Conservation (phyloP, 2,797 vertebrate species). For the Holocentrus rufus region DNA sequence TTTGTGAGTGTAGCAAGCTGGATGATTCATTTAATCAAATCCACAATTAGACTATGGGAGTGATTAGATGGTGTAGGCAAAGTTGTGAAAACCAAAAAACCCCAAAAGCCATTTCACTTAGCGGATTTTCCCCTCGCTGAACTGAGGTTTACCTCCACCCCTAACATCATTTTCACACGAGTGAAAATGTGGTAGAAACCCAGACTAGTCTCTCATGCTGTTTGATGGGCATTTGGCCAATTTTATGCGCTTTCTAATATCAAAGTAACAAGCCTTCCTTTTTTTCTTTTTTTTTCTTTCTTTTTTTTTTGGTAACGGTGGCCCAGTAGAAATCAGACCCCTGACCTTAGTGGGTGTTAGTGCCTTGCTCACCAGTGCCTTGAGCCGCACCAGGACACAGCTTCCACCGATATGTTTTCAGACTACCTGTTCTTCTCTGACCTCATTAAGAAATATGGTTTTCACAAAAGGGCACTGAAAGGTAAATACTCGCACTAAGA, state of each 20-base stretch:
- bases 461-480: background rate
- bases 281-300: background rate
- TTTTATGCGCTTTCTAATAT: no score
- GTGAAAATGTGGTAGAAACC: background rate
- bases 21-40: background rate
- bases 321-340: background rate
- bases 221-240: background rate
- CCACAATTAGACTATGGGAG: constrained; percentile 13
- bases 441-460: constrained; percentile 11
- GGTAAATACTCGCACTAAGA: background rate
- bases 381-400: background rate
- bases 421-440: constrained; percentile 10
- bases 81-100: constrained; percentile 40
- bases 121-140: constrained; percentile 38
- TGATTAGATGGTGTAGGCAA: constrained; percentile 27
- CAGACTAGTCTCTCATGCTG: background rate
- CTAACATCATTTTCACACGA: constrained; percentile 3
- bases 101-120: constrained; percentile 7
- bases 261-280: background rate
- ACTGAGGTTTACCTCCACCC: constrained; percentile 35
- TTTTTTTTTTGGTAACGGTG: no score
- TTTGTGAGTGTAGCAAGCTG: background rate
- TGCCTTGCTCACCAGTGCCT: no score
- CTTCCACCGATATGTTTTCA: background rate
- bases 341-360: background rate